Base-by-base conservation (phyloP, 2,113 vertebrate species). In the Takifugu bimaculatus region DNA sequence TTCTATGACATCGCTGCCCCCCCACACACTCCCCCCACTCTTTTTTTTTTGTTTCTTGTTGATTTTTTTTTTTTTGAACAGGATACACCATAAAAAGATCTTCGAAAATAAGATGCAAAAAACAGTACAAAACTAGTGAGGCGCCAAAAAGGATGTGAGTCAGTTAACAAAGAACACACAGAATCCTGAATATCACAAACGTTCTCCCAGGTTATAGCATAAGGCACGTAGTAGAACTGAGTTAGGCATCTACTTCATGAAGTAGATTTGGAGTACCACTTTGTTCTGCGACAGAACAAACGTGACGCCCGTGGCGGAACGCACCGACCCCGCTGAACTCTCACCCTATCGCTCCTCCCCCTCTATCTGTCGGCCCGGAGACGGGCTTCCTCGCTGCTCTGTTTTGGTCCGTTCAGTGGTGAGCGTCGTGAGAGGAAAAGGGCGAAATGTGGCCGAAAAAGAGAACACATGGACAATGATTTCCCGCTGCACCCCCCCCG, bases 81-180 rank as follows among this genome's bases (percentile, higher is more conserved):
- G 93, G 93, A 93, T 93, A 95, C 94, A 97, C 94, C 93, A 95
- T 94, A 95, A 95, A 97, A 97, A 96, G 94, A 94, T 94, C 94
- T 93, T 94, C 93, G 92, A 93, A 95, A 96, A 94, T 94, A 92
- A 95, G 94, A 98, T 93, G 94, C 92, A 94, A 95, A 32, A 32
- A 94, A 97, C 94, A 94, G 94, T 97, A 98, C 94, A 98, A 98
- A 98, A 96, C 95, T 97, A 96, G 94, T 94, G 95, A 97, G 95
- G 95, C 95, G 94, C 96, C 92, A 92, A 94, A 44, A 94, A 96
- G 93, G 94, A 93, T 92, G 94, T 94, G 87, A 92, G 93, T 96
- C 95, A 94, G 93, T 94, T 93, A 95, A 97, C 96, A 97, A 95
- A 99, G 94, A 94, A 96, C 95, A 98, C 93, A 94, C 91, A 95